Base-by-base conservation (phyloP, 2,113 vertebrate species). In the Trichechus manatus region DNA sequence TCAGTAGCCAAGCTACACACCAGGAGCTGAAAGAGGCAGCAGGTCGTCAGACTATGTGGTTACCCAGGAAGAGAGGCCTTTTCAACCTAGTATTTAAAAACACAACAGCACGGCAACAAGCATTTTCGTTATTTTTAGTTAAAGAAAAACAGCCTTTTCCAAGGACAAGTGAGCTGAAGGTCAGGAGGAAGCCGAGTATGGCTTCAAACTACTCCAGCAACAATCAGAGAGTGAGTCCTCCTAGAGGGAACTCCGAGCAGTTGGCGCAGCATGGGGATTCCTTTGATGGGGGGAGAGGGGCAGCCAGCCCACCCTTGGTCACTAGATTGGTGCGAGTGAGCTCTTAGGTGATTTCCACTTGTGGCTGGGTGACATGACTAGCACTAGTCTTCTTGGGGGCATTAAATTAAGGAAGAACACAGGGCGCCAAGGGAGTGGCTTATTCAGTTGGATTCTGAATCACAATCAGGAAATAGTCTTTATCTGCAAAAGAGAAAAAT, bases 401-500 rank as follows among this genome's bases (percentile, higher is more conserved):
- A 92, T 98, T 98, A 98, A 98, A 97, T 98, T 97, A 98, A 98
- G 94, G 59, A 94, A 96, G 89, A 83, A 97, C 11, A 53, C 39
- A 93, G 79, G 87, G 50, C 68, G 56, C 75, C 85, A 70, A 82
- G 89, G 15, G 11, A 74, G 47, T 59, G 25, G 97, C 97, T 97
- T 98, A 99, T 97, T 99, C 99, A 3, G 99, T 99, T 7, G 99
- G 99, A 96, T 99, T 99, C 99, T 99, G 99, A 97, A 99, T 99
- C 98, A 99, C 99, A 82, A 99, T 99, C 98, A 99, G 97, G 98
- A 99, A 99, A 97, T 99, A 99, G 98, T 99, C 99, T 98, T 99
- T 99, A 98, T 99, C 99, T 99, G 99, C 91, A 83, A 94, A 91
- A 72, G 84, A 95, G 91, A 87, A 95, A 86, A 93, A 89, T 11